Conservation (phyloP, 2,113 vertebrate genomes). For the Peromyscus maniculatus region DNA sequence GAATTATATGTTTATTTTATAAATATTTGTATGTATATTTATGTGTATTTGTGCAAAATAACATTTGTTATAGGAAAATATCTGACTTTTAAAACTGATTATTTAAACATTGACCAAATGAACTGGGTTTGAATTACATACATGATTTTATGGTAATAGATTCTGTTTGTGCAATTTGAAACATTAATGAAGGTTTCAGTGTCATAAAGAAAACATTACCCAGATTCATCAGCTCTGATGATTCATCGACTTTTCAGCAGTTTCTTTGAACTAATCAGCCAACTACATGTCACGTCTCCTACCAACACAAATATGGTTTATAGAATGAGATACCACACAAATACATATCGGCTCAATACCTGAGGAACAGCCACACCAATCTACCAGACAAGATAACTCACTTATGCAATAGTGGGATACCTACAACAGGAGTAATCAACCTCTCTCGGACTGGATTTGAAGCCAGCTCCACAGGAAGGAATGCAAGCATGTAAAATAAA, state of each 20-base stretch:
- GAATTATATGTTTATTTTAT: not conserved
- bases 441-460: not conserved
- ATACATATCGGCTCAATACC: not conserved
- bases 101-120: not conserved
- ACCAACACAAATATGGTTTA: not conserved
- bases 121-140: slow-evolving; percentile 22
- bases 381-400: not conserved
- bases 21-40: not conserved
- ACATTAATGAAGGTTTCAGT: not conserved
- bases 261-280: not conserved
- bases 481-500: not conserved
- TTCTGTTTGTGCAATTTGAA: not conserved
- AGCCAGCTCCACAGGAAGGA: not conserved
- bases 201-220: slow-evolving; percentile 6
- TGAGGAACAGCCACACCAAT: not conserved
- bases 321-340: not conserved
- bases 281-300: not conserved
- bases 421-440: not conserved
- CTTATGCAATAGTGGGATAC: not conserved
- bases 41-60: not conserved
- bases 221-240: not conserved
- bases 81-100: not conserved
- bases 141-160: not conserved
- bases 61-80: not conserved
- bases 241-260: not conserved